phyloP scores from a whole-genome alignment of 2,113 vertebrate genomes.

The Columba livia region DNA sequence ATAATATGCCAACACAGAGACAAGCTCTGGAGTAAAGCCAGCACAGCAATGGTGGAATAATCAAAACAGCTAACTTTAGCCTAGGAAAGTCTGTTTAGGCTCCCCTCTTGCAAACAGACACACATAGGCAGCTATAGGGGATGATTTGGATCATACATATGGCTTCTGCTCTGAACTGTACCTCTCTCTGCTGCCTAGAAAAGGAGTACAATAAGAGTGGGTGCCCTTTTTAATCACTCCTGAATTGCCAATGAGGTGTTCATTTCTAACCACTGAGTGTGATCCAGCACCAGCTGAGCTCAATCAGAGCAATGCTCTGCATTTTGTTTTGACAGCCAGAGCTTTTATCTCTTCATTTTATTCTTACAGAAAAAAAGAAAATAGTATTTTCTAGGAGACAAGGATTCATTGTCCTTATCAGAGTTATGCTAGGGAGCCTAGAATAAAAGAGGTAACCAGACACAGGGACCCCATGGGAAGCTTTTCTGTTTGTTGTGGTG shows the following conservation, averaged over 20 bases:
- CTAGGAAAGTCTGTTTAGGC: neutral
- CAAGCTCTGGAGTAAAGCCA: neutral
- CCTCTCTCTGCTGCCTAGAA: neutral
- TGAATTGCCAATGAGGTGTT: neutral
- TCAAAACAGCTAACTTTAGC: neutral
- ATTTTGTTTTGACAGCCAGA: neutral
- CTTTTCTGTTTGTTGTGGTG: neutral
- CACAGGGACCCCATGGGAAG: neutral
- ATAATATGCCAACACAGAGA: neutral
- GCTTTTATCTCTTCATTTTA: neutral
- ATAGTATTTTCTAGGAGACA: neutral
- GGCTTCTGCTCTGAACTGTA: neutral
- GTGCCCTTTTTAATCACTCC: neutral
- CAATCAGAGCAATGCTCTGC: neutral
- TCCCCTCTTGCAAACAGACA: neutral
- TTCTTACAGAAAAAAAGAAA: neutral
- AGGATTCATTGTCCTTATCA: neutral
- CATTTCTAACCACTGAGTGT: neutral
- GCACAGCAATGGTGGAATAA: neutral
- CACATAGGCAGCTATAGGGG: neutral
- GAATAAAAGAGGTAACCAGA: neutral
- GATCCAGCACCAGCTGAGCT: neutral
- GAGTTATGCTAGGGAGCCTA: neutral
- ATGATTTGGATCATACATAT: fast-evolving
- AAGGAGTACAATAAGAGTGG: neutral